Evolutionary conservation across 2,797 vertebrate species (phyloP).

Genomic region (Macropus fuliginosus): DNA sequence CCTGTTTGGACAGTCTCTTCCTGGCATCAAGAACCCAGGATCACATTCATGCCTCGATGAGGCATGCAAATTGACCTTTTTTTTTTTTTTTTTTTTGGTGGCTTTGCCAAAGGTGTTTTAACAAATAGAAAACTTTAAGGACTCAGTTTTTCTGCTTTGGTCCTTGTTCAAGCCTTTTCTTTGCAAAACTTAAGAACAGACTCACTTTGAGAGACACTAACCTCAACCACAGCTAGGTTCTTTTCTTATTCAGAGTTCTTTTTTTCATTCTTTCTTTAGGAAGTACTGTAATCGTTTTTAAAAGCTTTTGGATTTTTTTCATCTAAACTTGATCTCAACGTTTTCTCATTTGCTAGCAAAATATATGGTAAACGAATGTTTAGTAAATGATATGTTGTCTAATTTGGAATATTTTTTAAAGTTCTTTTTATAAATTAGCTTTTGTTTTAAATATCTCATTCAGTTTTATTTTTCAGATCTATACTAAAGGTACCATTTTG

Average conservation of each 20-base stretch:
- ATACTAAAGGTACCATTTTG: neutral
- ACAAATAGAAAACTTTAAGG: neutral
- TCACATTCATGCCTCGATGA: neutral
- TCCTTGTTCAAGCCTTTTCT: neutral
- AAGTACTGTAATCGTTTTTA: neutral
- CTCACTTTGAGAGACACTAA: neutral
- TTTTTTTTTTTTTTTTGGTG: neutral
- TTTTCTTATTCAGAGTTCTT: neutral
- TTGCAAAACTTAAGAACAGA: neutral
- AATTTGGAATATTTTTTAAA: neutral
- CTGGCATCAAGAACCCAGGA: neutral
- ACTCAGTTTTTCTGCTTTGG: neutral
- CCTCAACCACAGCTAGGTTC: neutral
- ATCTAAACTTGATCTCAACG: neutral
- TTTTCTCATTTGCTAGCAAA: neutral
- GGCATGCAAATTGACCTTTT: neutral
- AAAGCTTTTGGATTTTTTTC: neutral
- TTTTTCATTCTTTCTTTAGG: neutral
- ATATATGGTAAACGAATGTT: neutral
- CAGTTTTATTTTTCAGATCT: neutral
- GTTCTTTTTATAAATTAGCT: neutral
- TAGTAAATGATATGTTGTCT: neutral
- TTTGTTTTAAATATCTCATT: neutral
- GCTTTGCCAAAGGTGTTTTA: neutral
- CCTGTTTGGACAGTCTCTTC: neutral